A percentile compares a stretch with the other conserved stretches of the same genome.
Conservation (phyloP, 2,797 vertebrate species). For the Tamandua tetradactyla region DNA sequence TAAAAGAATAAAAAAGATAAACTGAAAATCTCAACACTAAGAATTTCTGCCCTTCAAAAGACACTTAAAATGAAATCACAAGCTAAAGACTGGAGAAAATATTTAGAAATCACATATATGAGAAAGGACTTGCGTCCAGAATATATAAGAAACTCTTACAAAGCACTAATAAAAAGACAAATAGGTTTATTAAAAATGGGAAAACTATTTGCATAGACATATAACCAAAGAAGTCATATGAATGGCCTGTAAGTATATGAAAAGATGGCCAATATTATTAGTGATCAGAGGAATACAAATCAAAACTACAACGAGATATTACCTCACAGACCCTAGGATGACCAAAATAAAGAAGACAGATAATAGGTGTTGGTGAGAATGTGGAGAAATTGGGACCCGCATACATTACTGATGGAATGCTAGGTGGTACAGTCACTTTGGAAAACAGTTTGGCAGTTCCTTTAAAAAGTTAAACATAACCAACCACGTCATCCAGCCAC, state of each 20-base stretch:
- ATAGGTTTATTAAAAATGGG: background rate
- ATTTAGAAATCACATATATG: background rate
- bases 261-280: rapidly evolving
- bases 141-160: background rate
- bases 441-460: background rate
- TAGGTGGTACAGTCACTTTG: background rate
- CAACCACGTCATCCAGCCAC: background rate
- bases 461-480: background rate
- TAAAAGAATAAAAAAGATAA: conserved; percentile 37
- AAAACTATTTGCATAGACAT: background rate
- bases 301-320: background rate
- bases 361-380: background rate
- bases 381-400: background rate
- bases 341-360: background rate
- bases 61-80: background rate
- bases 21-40: conserved; percentile 15
- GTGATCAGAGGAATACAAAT: background rate
- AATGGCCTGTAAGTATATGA: background rate
- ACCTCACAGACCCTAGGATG: no score
- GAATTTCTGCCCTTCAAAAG: background rate
- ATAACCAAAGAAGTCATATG: background rate
- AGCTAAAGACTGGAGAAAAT: background rate
- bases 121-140: background rate
- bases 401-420: background rate
- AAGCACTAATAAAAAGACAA: background rate